These are phyloP conservation scores for Sitta europaea DNA, from an alignment of 2,113 vertebrate species.

Conservation along the genomic window DNA sequence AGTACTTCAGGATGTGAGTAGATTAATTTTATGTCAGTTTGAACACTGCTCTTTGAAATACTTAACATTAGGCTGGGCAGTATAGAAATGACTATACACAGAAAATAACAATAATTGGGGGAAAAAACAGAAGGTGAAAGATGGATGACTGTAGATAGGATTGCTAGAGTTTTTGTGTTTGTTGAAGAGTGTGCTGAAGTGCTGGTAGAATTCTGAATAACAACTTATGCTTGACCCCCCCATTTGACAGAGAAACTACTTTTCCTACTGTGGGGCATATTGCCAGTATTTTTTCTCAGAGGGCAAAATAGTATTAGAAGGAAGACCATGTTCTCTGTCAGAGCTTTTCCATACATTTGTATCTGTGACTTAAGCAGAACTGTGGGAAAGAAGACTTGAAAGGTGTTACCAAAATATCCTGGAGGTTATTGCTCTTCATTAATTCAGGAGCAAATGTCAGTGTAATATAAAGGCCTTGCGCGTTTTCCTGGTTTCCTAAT, in stretches of 20 bases:
- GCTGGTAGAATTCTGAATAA: background rate
- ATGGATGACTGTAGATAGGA: background rate
- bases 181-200: background rate
- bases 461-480: background rate
- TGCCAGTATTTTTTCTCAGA: background rate
- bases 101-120: background rate
- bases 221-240: background rate
- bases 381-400: background rate
- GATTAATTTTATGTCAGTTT: background rate
- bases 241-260: background rate
- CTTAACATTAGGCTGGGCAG: background rate
- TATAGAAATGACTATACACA: background rate
- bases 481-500: background rate
- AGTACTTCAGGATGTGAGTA: background rate
- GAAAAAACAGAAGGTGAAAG: rapidly evolving
- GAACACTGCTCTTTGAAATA: background rate
- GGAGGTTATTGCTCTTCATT: background rate
- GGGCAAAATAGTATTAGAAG: background rate
- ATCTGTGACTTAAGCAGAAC: background rate
- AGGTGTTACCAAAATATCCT: background rate
- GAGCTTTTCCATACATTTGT: background rate
- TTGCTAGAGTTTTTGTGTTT: background rate
- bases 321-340: background rate
- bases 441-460: background rate
- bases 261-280: background rate